Percentiles rank a stretch among this genome's conserved stretches.
These are phyloP conservation scores for Mellilla xanthometata DNA, from an alignment of 2,888 invertebrate species.

Conservation along the genomic window DNA sequence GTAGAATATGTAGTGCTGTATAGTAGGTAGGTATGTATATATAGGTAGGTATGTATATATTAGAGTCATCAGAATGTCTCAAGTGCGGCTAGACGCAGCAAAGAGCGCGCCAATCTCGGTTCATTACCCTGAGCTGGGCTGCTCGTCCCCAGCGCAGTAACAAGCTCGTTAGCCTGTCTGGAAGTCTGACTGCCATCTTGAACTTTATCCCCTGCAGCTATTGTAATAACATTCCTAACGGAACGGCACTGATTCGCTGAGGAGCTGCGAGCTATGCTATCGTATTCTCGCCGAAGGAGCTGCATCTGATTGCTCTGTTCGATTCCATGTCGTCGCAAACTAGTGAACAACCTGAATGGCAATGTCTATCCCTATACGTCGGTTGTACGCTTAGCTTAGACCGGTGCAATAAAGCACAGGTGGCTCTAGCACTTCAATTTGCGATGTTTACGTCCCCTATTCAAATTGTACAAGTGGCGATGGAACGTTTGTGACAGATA, in stretches of 20 bases:
- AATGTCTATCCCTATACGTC: too few species aligned
- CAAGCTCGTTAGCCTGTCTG: slow-evolving; percentile 48
- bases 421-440: slow-evolving; percentile 21
- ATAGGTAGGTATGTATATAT: slow-evolving; percentile 2
- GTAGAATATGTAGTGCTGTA: too few species aligned
- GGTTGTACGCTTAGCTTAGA: slow-evolving; percentile 4
- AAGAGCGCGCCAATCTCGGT: slow-evolving; percentile 35
- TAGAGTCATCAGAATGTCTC: slow-evolving; percentile 18
- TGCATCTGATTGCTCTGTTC: slow-evolving; percentile 39
- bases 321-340: slow-evolving; percentile 41
- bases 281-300: slow-evolving; percentile 26
- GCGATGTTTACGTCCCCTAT: slow-evolving; percentile 17
- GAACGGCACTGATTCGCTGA: slow-evolving; percentile 14
- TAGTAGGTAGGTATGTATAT: not conserved
- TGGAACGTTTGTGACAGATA: slow-evolving; percentile 13
- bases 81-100: slow-evolving; percentile 27
- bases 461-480: slow-evolving; percentile 8
- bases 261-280: slow-evolving; percentile 26
- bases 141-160: slow-evolving; percentile 36
- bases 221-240: slow-evolving; percentile 39
- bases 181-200: slow-evolving; percentile 32
- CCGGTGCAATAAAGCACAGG: slow-evolving; percentile 15
- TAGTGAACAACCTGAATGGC: slow-evolving; percentile 29
- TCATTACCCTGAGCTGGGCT: slow-evolving; percentile 42
- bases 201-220: slow-evolving; percentile 37